Conservation (phyloP, 1,140 invertebrate genomes). For the Drosophila nebulosa region DNA sequence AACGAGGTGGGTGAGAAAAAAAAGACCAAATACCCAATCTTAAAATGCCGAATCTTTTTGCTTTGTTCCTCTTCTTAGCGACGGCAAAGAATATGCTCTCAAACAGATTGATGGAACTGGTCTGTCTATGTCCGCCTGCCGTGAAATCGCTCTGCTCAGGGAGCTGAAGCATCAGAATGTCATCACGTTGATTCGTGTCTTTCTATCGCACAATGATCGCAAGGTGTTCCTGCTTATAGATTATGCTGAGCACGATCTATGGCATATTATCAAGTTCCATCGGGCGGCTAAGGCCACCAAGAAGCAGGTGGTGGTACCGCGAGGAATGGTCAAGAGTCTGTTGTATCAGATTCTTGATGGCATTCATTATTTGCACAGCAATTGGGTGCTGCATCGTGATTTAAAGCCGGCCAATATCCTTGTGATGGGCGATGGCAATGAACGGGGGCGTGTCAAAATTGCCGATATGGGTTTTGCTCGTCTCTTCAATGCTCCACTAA, state of each 20-base stretch:
- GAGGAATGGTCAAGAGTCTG: constrained; percentile 98
- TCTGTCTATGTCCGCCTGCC: constrained; percentile 99
- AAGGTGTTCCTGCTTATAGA: constrained; percentile 99
- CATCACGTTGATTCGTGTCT: constrained; percentile 97
- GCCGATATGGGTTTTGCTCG: constrained; percentile 99
- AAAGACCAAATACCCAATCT: constrained; percentile 44
- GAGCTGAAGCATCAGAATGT: constrained; percentile 99
- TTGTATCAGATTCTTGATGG: constrained; percentile 99
- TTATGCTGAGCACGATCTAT: constrained; percentile 99
- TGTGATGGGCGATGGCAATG: constrained; percentile 99
- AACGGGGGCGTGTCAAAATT: constrained; percentile 98
- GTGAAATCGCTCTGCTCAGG: constrained; percentile 99
- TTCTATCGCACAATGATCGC: constrained; percentile 97
- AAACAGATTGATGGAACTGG: constrained; percentile 99
- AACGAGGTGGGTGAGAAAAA: constrained; percentile 41
- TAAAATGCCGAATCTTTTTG: too few species aligned
- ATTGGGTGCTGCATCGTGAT: constrained; percentile 99
- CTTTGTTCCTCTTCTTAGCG: constrained; percentile 81
- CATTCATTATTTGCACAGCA: constrained; percentile 99
- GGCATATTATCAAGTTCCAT: constrained; percentile 99
- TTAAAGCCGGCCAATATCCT: constrained; percentile 99
- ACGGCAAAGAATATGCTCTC: constrained; percentile 96
- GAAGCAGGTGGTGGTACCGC: constrained; percentile 97
- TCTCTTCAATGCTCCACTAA: constrained; percentile 98
- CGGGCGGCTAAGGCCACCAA: constrained; percentile 99